Evolutionary conservation across 2,113 vertebrate genomes (phyloP).

Genomic region (Chionis minor): DNA sequence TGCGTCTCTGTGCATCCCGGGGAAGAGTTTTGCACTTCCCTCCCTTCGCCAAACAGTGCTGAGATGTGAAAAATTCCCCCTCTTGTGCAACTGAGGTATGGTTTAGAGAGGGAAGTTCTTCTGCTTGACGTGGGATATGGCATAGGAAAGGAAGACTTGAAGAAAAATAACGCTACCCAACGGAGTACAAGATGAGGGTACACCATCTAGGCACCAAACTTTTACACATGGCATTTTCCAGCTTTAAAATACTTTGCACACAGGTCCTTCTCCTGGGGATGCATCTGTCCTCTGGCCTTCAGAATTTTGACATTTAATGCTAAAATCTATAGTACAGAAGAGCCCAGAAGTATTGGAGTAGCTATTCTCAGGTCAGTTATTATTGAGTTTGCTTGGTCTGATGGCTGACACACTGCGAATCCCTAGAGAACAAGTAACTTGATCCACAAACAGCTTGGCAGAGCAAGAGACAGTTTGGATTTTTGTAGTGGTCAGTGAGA

Average conservation of each 20-base stretch:
- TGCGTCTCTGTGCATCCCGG: rapidly evolving
- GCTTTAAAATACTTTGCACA: neutral
- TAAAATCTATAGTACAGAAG: neutral
- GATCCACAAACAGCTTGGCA: constrained; percentile 3
- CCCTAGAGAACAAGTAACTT: neutral
- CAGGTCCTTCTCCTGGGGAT: neutral
- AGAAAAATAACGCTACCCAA: neutral
- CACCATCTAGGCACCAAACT: neutral
- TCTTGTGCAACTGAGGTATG: neutral
- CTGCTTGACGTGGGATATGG: neutral
- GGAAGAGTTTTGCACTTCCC: neutral
- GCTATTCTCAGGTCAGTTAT: neutral
- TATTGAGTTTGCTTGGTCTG: neutral
- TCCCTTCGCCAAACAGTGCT: neutral
- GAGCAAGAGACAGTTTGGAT: neutral
- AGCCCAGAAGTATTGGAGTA: neutral
- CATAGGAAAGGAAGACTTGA: neutral
- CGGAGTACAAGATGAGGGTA: neutral
- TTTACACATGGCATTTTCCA: neutral
- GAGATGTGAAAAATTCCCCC: neutral
- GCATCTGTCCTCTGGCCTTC: neutral
- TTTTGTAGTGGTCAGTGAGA: constrained; percentile 18
- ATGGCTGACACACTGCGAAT: neutral
- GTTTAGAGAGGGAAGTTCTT: neutral
- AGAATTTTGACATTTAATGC: neutral